A percentile compares a stretch with the other conserved stretches of the same genome.
These are phyloP conservation scores for Strix uralensis DNA, from an alignment of 2,113 vertebrate species.

Conservation along the genomic window DNA sequence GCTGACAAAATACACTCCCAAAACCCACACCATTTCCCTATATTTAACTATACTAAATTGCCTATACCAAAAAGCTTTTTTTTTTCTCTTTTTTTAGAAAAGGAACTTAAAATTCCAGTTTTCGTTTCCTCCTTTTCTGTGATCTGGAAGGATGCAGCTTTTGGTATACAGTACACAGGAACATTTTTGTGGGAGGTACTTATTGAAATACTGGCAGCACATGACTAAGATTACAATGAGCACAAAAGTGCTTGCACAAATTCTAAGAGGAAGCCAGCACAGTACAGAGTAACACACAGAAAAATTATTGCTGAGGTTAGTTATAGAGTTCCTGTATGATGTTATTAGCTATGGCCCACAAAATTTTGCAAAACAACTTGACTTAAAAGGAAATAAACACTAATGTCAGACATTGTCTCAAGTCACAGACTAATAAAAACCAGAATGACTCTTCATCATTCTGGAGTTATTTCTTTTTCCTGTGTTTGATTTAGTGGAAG, in stretches of 20 bases:
- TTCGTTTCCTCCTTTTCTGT: not conserved
- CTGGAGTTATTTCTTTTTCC: not conserved
- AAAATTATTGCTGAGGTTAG: not conserved
- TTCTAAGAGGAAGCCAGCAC: not conserved
- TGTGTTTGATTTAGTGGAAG: not conserved
- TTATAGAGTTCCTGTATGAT: not conserved
- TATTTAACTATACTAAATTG: not conserved
- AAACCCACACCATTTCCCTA: not conserved
- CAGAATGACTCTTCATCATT: not conserved
- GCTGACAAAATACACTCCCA: accelerated
- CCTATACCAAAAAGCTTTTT: not conserved
- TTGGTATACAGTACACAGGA: not conserved
- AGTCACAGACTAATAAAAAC: not conserved
- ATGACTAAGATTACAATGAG: not conserved
- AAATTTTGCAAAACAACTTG: not conserved
- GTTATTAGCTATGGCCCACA: not conserved
- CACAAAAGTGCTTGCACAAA: not conserved
- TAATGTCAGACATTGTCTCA: not conserved
- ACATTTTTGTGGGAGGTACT: not conserved
- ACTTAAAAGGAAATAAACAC: not conserved
- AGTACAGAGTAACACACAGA: not conserved
- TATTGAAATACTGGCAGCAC: not conserved
- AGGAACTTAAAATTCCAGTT: not conserved
- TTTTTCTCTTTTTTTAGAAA: not conserved
- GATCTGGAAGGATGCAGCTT: not conserved